Percentiles rank a stretch among this genome's conserved stretches.
Evolutionary conservation across 2,797 vertebrate species (phyloP).

Genomic region (Acanthiza pusilla): DNA sequence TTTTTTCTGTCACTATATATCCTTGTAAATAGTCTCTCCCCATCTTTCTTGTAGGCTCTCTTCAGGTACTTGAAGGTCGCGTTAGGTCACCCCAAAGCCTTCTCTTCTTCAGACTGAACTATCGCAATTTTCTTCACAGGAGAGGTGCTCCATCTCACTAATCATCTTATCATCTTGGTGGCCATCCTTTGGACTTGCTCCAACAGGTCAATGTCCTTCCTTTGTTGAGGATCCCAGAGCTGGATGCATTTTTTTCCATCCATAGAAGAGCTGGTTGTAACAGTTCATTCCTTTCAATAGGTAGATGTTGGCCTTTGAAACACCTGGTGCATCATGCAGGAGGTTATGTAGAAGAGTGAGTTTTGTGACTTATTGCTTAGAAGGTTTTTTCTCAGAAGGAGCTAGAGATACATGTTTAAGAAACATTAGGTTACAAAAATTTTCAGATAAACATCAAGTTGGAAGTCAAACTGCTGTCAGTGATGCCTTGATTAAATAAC

Average conservation of each 20-base stretch:
- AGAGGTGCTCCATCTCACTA: not conserved
- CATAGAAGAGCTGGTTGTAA: not conserved
- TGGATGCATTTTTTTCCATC: not conserved
- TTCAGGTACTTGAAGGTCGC: not conserved
- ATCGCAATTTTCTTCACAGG: not conserved
- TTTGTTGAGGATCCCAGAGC: not conserved
- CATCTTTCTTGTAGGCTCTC: not conserved
- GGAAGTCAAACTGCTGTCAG: not conserved
- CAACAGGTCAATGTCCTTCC: too few relatives aligned
- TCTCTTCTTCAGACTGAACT: not conserved
- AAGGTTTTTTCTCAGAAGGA: not conserved
- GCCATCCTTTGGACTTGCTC: not conserved
- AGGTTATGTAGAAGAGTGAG: not conserved
- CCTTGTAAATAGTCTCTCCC: not conserved
- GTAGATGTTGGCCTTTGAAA: not conserved
- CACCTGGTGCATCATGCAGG: not conserved
- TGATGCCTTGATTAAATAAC: not conserved
- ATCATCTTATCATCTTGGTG: too few relatives aligned
- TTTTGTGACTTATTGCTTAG: not conserved
- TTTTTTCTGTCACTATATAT: not conserved
- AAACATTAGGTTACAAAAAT: not conserved
- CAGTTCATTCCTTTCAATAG: not conserved
- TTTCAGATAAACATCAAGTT: not conserved
- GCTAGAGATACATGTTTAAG: not conserved
- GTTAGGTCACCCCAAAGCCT: not conserved